Evolutionary conservation across 2,113 vertebrate genomes (phyloP), one percentile per base, ranked within the genome.

Genomic region (Percopsis transmontana): DNA sequence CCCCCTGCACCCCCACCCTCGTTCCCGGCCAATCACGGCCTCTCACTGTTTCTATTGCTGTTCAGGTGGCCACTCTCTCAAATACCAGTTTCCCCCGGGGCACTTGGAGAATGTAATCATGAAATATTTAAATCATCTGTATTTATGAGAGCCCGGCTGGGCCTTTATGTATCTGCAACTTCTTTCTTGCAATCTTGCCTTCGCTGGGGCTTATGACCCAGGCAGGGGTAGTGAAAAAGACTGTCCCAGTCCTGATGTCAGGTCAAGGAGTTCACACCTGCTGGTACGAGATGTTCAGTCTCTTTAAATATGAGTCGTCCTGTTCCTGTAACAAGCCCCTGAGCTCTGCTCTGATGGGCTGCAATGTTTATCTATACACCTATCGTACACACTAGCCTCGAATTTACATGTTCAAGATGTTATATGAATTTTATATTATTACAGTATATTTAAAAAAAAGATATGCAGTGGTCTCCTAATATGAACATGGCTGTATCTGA

Each of bases 61-160:
- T 68, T 40, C 14, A 1, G 11, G 44, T 62, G 67, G 50, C 38
- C 21, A 53, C 24, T 40, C 48, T 75, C 63, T 73, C 23, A 51
- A 55, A 44, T 21, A 61, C 41, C 59, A 42, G 55, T 74, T 70
- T 59, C 55, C 62, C 55, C 39, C 20, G 11, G 7, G 58, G 15
- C 50, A 51, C 23, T 8, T 39, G 14, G 24, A 65, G 48, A 75
- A 68, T 60, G 61, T 14, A 65, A 72, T 67, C 72, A 79, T 79
- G 7, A 82, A 82, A 80, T 78, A 74, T 85, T 80, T 11, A 76
- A 68, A 60, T 66, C 41, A 77, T 75, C 57, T 68, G 66, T 78
- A 80, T 82, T 69, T 67, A 84, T 71, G 58, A 44, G 45, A 10
- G 20, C 21, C 54, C 45, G 16, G 38, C 40, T 24, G 51, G 33